Evolutionary conservation across 1,140 invertebrate species (phyloP).

Genomic region (Mya arenaria): DNA sequence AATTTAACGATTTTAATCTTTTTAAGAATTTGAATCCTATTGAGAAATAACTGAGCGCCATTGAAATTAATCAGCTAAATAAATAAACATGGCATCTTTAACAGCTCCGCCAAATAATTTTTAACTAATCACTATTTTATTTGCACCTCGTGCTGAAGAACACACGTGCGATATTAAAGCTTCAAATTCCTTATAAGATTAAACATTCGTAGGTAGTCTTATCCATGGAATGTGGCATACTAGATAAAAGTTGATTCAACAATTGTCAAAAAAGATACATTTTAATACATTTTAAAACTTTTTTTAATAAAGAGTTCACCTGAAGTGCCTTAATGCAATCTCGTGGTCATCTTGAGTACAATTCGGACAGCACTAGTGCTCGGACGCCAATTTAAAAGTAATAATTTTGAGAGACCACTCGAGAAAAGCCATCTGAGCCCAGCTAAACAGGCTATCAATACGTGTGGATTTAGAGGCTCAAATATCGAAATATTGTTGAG

Average conservation of each 20-base stretch:
- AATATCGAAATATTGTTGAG: slow-evolving; percentile 47
- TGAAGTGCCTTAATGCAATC: no score
- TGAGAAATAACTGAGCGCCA: not conserved
- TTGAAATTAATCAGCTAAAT: not conserved
- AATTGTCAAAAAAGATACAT: no score
- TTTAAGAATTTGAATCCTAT: not conserved
- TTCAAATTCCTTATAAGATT: slow-evolving; percentile 26
- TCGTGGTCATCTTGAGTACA: no score
- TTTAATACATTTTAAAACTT: no score
- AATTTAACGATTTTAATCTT: not conserved
- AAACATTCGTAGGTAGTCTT: no score
- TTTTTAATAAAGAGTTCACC: no score
- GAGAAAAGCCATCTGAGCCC: not conserved
- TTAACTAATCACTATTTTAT: not conserved
- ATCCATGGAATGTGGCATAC: no score
- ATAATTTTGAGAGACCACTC: slow-evolving; percentile 25
- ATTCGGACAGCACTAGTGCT: no score
- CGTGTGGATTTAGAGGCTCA: slow-evolving; percentile 36
- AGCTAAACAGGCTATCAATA: not conserved
- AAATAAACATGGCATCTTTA: not conserved
- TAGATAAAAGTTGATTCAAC: no score
- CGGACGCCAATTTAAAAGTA: slow-evolving; percentile 42
- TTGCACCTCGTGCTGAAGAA: not conserved
- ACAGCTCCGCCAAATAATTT: not conserved
- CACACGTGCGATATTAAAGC: slow-evolving; percentile 54